Conservation (phyloP, 2,797 vertebrate genomes). For the Gambelia wislizenii region DNA sequence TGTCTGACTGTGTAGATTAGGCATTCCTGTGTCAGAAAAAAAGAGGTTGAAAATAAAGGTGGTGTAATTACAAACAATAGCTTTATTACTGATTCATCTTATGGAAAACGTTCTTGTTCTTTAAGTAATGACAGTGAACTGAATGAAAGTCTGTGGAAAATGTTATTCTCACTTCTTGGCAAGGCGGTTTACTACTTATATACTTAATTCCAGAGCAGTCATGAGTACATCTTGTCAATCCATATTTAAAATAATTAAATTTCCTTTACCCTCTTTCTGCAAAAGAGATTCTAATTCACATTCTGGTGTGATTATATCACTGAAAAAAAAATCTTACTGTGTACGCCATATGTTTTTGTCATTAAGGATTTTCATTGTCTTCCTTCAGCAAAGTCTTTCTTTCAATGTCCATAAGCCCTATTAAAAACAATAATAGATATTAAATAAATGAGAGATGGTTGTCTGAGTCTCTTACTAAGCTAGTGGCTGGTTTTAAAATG, state of each 20-base stretch:
- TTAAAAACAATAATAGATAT: slow-evolving; percentile 10
- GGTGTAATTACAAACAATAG: background rate
- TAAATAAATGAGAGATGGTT: background rate
- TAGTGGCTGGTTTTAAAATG: background rate
- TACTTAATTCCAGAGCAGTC: slow-evolving; percentile 17
- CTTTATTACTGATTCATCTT: slow-evolving; percentile 25
- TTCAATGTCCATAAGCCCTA: background rate
- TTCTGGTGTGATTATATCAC: slow-evolving; percentile 9
- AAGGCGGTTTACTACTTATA: background rate
- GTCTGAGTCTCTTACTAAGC: background rate
- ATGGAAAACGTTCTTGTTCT: background rate
- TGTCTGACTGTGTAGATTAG: background rate
- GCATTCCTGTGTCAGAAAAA: background rate
- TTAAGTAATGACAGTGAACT: slow-evolving; percentile 9
- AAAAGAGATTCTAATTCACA: slow-evolving; percentile 25
- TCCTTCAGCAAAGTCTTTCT: slow-evolving; percentile 21
- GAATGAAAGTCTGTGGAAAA: slow-evolving; percentile 7
- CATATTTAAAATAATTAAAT: slow-evolving; percentile 35
- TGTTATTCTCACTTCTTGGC: background rate
- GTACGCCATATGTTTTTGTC: background rate
- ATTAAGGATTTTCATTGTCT: background rate
- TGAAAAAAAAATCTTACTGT: slow-evolving; percentile 26
- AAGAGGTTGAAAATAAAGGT: slow-evolving; percentile 1
- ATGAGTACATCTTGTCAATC: slow-evolving; percentile 10
- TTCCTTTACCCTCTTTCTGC: slow-evolving; percentile 9